Conservation (phyloP, 2,797 vertebrate genomes). For the Chelmon rostratus region DNA sequence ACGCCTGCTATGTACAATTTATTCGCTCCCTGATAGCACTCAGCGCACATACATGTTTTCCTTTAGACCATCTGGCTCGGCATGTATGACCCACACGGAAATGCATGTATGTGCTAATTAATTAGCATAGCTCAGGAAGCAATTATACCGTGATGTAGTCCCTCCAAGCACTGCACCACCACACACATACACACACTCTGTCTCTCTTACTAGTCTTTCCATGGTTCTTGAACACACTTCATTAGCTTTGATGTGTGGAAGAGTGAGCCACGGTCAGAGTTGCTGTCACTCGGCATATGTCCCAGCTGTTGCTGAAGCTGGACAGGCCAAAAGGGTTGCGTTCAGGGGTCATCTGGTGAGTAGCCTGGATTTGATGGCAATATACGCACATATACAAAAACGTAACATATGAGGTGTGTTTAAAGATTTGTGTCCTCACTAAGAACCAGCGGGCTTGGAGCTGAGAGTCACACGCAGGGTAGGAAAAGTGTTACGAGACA, state of each 20-base stretch:
- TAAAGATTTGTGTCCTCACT: no score
- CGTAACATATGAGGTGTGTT: no score
- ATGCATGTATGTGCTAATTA: conserved; percentile 86
- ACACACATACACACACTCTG: conserved; percentile 14
- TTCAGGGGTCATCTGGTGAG: conserved; percentile 47
- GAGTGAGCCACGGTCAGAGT: conserved; percentile 63
- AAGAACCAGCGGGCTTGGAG: no score
- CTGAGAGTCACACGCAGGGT: no score
- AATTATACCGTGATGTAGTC: conserved; percentile 81
- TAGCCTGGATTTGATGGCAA: not conserved
- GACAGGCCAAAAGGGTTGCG: conserved; percentile 31
- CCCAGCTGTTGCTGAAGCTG: conserved; percentile 21
- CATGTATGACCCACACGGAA: conserved; percentile 81
- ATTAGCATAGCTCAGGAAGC: conserved; percentile 86
- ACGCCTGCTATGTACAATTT: conserved; percentile 68
- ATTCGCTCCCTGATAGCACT: conserved; percentile 71
- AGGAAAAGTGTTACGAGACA: no score
- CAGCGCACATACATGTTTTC: conserved; percentile 77
- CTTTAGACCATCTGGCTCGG: conserved; percentile 80
- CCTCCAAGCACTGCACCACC: conserved; percentile 16
- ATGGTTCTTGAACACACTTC: conserved; percentile 80
- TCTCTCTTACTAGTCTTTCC: conserved; percentile 59
- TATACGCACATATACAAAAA: not conserved
- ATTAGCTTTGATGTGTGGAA: conserved; percentile 82
- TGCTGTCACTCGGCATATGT: conserved; percentile 72